Base-by-base conservation (phyloP, 1,140 invertebrate species). In the Brachionus manjavacas region DNA sequence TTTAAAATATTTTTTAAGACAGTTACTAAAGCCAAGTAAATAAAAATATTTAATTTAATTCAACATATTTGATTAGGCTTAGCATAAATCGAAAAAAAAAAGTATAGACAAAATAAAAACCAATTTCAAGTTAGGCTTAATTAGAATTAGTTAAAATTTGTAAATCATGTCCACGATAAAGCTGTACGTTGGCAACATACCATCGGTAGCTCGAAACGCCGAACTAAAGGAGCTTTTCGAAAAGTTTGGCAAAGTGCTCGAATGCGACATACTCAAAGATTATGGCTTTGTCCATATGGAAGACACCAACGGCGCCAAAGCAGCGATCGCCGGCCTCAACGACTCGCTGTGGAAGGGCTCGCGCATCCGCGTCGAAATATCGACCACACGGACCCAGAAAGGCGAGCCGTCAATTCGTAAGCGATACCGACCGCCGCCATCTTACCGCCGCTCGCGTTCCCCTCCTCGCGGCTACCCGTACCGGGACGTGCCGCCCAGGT, bases 231-330 rank as follows among this genome's bases (percentile, higher is more conserved):
- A 94, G 86, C 90, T 96, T 85, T 97, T 97, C 91, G 94, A 96
- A 90, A 95, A 96, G 88, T 96, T 94, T 93, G 96, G 96, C 88
- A 95, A 94, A 90, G 95, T 97, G 87, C 93, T 95, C 85, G 95
- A 97, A 92, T 97, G 95, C 90, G 96, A 96, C 91, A 94, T 97
- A 87, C 94, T 97, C 85, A 95, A 95, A 91, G 96, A 96, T 91
- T 97, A 96, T 93, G 95, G 95, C 87, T 97, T 97, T 92, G 95
- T 97, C 92, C 96, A 97, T 91, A 97, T 96, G 95, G 94, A 95
- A 91, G 94, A 94, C 90, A 94, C 95, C 89, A 92, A 94, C 87
- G 93, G 94, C 88, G 95, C 95, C 68, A 93, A 95, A 91, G 93
- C 94, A 88, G 95, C 95, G 66, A 96, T 96, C 89, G 94, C 95